Conservation (phyloP, 1,140 invertebrate genomes). For the Drosophila asahinai region DNA sequence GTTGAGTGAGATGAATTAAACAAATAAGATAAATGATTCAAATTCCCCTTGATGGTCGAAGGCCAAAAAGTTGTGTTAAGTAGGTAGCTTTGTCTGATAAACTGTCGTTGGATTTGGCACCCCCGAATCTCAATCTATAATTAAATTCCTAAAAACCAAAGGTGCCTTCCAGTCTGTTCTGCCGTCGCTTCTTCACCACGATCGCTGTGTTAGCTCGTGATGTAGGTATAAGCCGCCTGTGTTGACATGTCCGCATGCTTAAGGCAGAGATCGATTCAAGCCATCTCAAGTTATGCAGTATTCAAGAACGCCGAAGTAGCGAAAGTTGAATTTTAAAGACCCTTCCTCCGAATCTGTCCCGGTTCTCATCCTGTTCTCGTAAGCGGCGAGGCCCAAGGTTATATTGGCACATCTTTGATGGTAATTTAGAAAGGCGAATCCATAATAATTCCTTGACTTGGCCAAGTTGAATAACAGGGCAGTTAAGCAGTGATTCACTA, state of each 20-base stretch:
- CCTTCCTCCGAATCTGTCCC: neutral
- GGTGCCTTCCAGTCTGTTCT: conserved; percentile 14
- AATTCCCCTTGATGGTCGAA: neutral
- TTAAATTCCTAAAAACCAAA: conserved; percentile 17
- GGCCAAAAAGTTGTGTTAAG: neutral
- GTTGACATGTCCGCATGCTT: neutral
- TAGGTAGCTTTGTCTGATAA: neutral
- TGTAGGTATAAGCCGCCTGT: neutral
- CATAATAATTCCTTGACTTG: conserved; percentile 23
- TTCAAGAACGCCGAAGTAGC: neutral
- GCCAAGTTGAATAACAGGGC: conserved; percentile 1
- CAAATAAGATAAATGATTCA: neutral
- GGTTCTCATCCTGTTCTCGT: conserved; percentile 3
- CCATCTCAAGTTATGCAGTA: neutral
- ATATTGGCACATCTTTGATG: conserved; percentile 13
- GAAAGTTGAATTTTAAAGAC: neutral
- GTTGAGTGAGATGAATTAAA: neutral
- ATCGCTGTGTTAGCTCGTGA: conserved; percentile 6
- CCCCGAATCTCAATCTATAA: conserved; percentile 2
- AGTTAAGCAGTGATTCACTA: neutral
- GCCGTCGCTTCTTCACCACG: neutral
- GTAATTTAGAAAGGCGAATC: conserved; percentile 57
- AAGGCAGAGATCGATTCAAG: conserved; percentile 4
- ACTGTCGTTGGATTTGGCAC: neutral
- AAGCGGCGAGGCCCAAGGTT: conserved; percentile 41